Conservation (phyloP, 2,113 vertebrate genomes). For the Murina feae region DNA sequence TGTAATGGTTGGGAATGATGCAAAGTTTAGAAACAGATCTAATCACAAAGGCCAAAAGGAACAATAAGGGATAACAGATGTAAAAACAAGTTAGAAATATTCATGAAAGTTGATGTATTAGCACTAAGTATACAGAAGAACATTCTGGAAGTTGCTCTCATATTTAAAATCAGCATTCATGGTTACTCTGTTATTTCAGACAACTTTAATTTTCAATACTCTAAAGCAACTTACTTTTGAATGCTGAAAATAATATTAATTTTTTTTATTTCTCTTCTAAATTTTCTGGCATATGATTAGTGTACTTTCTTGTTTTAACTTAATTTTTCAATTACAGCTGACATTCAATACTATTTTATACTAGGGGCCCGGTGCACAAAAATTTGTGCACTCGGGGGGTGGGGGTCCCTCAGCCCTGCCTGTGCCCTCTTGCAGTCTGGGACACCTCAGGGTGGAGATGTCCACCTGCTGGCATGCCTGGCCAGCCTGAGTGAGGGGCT, state of each 20-base stretch:
- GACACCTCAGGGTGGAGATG: too few species aligned
- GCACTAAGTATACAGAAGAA: neutral
- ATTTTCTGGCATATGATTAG: neutral
- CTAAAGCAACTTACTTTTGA: neutral
- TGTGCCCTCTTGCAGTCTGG: too few species aligned
- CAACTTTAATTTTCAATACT: neutral
- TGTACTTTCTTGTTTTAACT: neutral
- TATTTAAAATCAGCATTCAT: neutral
- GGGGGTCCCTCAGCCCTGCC: too few species aligned
- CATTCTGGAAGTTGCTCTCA: neutral
- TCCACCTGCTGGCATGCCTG: too few species aligned
- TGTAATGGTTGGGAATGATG: neutral
- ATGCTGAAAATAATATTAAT: neutral
- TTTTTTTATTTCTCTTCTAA: neutral
- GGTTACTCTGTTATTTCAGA: neutral
- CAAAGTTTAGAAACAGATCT: neutral
- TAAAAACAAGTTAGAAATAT: neutral
- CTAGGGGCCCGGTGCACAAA: too few species aligned
- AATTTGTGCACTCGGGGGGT: too few species aligned
- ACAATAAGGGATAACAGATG: neutral
- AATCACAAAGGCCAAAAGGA: neutral
- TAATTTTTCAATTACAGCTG: neutral
- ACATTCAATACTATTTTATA: neutral
- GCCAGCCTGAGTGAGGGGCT: too few species aligned
- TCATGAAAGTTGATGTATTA: neutral